Conservation (phyloP, 1,140 invertebrate genomes). For the Nylanderia fulva region DNA sequence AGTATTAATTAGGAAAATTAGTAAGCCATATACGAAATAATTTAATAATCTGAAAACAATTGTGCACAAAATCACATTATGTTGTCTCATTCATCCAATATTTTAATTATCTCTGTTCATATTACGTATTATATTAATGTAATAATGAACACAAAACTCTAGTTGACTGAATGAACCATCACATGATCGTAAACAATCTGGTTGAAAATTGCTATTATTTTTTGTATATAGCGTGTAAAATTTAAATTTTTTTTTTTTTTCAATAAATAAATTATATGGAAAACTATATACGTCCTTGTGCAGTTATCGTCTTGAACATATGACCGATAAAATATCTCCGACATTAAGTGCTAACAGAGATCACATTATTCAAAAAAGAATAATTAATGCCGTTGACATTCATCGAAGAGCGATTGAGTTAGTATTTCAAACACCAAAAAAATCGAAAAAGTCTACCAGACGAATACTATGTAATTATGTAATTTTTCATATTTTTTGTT, state of each 20-base stretch:
- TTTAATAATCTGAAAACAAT: slow-evolving; percentile 25
- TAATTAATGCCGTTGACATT: slow-evolving; percentile 16
- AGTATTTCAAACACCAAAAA: background rate
- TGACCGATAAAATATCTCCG: background rate
- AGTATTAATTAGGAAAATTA: slow-evolving; percentile 2
- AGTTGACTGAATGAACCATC: background rate
- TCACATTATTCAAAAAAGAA: slow-evolving; percentile 1
- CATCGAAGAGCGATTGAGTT: slow-evolving; percentile 35
- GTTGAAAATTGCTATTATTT: background rate
- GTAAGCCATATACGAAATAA: background rate
- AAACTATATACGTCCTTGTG: background rate
- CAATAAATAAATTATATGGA: background rate
- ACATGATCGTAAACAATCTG: background rate
- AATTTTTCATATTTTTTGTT: background rate
- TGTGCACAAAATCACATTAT: background rate
- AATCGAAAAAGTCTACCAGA: too few relatives aligned
- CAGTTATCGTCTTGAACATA: slow-evolving; percentile 33
- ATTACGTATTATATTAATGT: background rate
- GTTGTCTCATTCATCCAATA: background rate
- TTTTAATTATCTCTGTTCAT: background rate
- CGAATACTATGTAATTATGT: background rate
- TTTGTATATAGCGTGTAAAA: background rate
- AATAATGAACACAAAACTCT: background rate
- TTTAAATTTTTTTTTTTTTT: background rate
- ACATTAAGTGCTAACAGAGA: background rate